phyloP scores from a whole-genome alignment of 2,888 invertebrate genomes.

The Salpingus planirostris region DNA sequence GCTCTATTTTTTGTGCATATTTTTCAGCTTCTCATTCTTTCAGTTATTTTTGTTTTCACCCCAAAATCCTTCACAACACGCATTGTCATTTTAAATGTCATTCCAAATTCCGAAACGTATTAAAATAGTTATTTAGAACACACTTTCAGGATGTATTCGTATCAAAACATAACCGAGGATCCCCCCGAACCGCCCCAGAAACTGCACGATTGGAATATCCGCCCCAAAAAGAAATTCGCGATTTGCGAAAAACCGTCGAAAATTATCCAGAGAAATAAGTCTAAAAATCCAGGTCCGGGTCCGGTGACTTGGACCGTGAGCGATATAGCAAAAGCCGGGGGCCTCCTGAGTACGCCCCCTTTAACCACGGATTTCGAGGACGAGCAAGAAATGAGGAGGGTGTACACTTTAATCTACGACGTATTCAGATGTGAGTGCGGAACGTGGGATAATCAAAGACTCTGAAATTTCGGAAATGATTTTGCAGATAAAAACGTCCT shows the following conservation, averaged over 20 bases:
- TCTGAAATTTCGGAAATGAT: conserved; percentile 8
- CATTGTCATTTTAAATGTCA: no score
- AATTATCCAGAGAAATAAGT: neutral
- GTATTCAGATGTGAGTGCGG: conserved; percentile 65
- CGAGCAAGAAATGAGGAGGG: conserved; percentile 65
- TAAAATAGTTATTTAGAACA: no score
- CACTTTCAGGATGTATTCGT: no score
- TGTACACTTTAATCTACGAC: conserved; percentile 65
- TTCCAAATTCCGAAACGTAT: no score
- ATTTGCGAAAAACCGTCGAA: conserved; percentile 14
- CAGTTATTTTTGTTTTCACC: no score
- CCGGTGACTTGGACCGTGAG: conserved; percentile 38
- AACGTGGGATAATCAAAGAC: neutral
- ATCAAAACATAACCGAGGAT: no score
- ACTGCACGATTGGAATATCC: conserved; percentile 37
- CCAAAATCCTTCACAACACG: no score
- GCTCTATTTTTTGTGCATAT: no score
- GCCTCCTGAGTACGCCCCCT: conserved; percentile 47
- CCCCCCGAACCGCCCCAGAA: conserved; percentile 10
- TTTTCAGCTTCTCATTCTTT: no score
- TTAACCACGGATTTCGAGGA: conserved; percentile 46
- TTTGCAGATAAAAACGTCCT: conserved; percentile 60
- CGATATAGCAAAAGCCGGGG: conserved; percentile 50
- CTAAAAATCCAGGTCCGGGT: conserved; percentile 3
- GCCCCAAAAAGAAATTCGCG: conserved; percentile 22